Percentiles rank a stretch among this genome's conserved stretches.
These are phyloP conservation scores for Drosophila pseudotalamancana DNA, from an alignment of 2,888 invertebrate species.

Conservation along the genomic window DNA sequence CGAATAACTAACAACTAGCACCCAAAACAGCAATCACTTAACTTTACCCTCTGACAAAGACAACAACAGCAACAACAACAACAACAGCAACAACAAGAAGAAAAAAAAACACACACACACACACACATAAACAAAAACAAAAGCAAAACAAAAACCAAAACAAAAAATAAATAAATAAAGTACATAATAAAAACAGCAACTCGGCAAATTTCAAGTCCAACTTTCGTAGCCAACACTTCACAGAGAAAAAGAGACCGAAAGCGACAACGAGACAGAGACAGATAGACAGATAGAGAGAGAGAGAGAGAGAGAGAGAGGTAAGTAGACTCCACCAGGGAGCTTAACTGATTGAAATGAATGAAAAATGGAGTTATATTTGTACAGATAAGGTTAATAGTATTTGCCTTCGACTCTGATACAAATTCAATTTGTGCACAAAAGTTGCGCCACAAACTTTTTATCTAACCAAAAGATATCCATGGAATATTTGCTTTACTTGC, in stretches of 20 bases:
- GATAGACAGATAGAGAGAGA: too few relatives aligned
- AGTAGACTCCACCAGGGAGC: conserved; percentile 19
- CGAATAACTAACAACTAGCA: conserved; percentile 53
- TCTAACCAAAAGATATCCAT: background rate
- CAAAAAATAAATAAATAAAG: background rate
- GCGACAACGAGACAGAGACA: conserved; percentile 18
- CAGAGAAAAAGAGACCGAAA: background rate
- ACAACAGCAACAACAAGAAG: background rate
- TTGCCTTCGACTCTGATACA: conserved; percentile 14
- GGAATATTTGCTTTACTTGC: conserved; percentile 16
- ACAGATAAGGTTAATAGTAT: conserved; percentile 36
- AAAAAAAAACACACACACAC: too few relatives aligned
- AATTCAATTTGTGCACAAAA: conserved; percentile 38
- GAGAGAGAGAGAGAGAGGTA: conserved; percentile 8
- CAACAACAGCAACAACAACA: conserved; percentile 8
- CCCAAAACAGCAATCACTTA: conserved; percentile 67
- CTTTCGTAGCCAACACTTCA: conserved; percentile 27
- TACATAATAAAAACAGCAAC: conserved; percentile 14
- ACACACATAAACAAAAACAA: too few relatives aligned
- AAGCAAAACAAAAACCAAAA: background rate
- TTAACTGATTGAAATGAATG: conserved; percentile 41
- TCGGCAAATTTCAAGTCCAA: conserved; percentile 25
- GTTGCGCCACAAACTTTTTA: conserved; percentile 3
- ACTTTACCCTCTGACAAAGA: conserved; percentile 32
- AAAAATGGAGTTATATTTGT: conserved; percentile 37